Base-by-base conservation (phyloP, 2,888 invertebrate genomes). In the Nomada fabriciana region DNA sequence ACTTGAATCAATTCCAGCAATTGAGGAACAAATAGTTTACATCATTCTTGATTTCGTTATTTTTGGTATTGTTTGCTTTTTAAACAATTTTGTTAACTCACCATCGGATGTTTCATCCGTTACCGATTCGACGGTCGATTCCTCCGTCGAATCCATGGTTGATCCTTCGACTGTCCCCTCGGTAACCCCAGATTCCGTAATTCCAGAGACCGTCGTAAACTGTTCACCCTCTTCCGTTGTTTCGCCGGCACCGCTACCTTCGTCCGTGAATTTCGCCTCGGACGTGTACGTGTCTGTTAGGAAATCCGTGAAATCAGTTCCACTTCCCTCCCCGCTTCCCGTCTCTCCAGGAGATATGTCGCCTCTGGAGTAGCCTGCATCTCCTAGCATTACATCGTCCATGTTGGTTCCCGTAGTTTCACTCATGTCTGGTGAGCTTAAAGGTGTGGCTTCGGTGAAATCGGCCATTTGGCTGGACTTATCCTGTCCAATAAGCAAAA, bases 341-440 rank as follows among this genome's bases (percentile, higher is more conserved):
- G 76, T 77, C 11, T 91, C 91, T 1, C 89, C 88, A 0, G 89
- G 85, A 20, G 90, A 81, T 64, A 92, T 90, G 68, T 93, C 93
- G 15, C 93, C 93, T 59, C 88, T 90, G 23, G 68, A 81, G n/a
- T 50, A 52, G 2, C 60, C 70, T 0, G 64, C 82, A 59, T 94
- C 94, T 63, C 93, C 93, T 70, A 91, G 89, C 94, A 94, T 93
- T 52, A 76, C 85, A 7, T 93, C 92, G n/a, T 90, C 86, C 10
- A 85, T 64, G 63, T 86, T 87, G 18, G 63, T 87, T 52, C 53
- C 87, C 2, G 87, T 88, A 4, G 63, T 18, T 5, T 65, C 77
- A 10, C 84, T 85, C 1, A 85, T 82, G 0, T 78, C 73, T 4
- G 89, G 87, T 0, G 91, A 90, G 72, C 87, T 90, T 20, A 90